Conservation (phyloP, 2,888 invertebrate genomes). For the Lasioglossum morio region DNA sequence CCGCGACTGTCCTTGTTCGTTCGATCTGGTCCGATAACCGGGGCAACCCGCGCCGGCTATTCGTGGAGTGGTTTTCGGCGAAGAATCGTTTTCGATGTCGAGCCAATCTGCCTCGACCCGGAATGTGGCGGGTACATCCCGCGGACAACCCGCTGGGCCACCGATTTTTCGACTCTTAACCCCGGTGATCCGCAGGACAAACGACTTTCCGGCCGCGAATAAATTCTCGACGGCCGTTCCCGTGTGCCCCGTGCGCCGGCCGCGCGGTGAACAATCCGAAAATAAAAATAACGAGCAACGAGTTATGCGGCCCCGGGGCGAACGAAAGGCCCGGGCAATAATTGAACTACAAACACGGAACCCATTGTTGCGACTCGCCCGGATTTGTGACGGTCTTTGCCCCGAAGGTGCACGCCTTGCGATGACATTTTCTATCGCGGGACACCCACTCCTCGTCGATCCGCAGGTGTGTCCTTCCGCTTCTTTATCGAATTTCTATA, state of each 20-base stretch:
- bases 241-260: background rate
- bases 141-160: conserved; percentile 65
- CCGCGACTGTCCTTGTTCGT: conserved; percentile 76
- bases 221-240: conserved; percentile 29
- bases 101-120: conserved; percentile 60
- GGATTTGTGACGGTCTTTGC: background rate
- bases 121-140: conserved; percentile 56
- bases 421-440: conserved; percentile 71
- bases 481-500: conserved; percentile 39
- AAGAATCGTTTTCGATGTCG: conserved; percentile 75
- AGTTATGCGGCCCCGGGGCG: conserved; percentile 11
- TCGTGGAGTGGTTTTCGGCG: conserved; percentile 70
- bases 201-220: conserved; percentile 42
- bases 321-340: conserved; percentile 20
- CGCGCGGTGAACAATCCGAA: conserved; percentile 33
- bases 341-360: conserved; percentile 27
- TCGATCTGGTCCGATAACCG: conserved; percentile 76
- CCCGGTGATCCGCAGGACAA: conserved; percentile 56
- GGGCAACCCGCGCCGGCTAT: conserved; percentile 60
- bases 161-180: conserved; percentile 70
- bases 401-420: conserved; percentile 47
- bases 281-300: conserved; percentile 15
- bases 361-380: conserved; percentile 1
- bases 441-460: conserved; percentile 59
- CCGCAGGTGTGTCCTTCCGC: conserved; percentile 73